These are phyloP conservation scores for Glyphotaelius pellucidus DNA, from an alignment of 2,888 invertebrate genomes.

Conservation along the genomic window DNA sequence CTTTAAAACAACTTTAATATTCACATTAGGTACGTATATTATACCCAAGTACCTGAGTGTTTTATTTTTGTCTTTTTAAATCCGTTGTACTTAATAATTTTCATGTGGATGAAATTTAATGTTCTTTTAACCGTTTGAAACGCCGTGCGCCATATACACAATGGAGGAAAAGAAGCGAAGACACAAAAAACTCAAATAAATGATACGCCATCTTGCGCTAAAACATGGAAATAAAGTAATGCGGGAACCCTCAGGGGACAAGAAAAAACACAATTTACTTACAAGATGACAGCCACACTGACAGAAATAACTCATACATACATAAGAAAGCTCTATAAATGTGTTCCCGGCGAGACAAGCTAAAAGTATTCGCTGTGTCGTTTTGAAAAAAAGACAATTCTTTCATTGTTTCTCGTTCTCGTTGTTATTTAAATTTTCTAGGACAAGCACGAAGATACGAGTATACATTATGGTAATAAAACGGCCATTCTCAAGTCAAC, in stretches of 20 bases:
- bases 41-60: neutral
- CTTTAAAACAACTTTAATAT: neutral
- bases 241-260: neutral
- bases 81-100: neutral
- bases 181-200: constrained; percentile 2
- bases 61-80: neutral
- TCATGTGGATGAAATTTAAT: neutral
- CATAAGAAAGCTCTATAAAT: neutral
- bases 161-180: neutral
- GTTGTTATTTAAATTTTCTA: neutral
- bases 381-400: neutral
- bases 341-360: neutral
- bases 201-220: neutral
- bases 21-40: neutral
- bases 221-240: neutral
- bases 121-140: neutral
- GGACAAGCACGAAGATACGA: neutral
- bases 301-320: constrained; percentile 9
- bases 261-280: constrained; percentile 30
- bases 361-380: neutral
- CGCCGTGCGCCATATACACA: neutral
- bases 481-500: neutral
- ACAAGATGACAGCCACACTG: constrained; percentile 14
- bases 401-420: neutral
- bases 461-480: neutral